phyloP scores from a whole-genome alignment of 2,797 vertebrate species.

The Gallirallus australis region DNA sequence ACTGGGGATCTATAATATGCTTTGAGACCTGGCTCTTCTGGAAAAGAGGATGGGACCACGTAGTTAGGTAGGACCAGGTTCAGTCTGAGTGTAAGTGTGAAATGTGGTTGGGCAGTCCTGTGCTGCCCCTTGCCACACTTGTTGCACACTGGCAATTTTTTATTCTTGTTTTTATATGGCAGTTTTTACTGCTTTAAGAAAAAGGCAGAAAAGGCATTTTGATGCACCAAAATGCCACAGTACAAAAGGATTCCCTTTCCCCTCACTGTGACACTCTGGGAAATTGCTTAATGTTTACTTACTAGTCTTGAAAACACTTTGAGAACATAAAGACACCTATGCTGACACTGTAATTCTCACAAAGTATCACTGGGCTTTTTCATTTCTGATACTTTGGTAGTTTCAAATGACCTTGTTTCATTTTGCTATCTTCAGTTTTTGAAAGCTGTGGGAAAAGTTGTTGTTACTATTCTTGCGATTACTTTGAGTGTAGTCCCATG shows the following conservation, averaged over 20 bases:
- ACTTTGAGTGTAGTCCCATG: background rate
- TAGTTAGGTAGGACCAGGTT: background rate
- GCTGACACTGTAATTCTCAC: background rate
- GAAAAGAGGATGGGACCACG: background rate
- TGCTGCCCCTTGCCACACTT: background rate
- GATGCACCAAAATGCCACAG: background rate
- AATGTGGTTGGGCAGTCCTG: background rate
- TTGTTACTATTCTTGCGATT: background rate
- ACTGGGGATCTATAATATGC: background rate
- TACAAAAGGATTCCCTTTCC: background rate
- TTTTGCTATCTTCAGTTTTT: slow-evolving; percentile 20
- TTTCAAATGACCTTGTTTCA: slow-evolving; percentile 13
- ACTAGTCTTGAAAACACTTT: background rate
- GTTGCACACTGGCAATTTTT: background rate
- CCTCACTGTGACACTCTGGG: background rate
- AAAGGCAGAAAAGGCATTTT: background rate
- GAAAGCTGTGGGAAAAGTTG: background rate
- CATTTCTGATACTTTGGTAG: background rate
- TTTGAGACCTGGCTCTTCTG: background rate
- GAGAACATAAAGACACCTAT: background rate
- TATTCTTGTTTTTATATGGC: background rate
- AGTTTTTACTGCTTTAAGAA: background rate
- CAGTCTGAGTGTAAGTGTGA: background rate
- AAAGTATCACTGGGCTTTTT: background rate
- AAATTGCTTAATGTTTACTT: background rate